Base-by-base conservation (phyloP, 2,888 invertebrate genomes). In the Lamellibrachia satsuma region DNA sequence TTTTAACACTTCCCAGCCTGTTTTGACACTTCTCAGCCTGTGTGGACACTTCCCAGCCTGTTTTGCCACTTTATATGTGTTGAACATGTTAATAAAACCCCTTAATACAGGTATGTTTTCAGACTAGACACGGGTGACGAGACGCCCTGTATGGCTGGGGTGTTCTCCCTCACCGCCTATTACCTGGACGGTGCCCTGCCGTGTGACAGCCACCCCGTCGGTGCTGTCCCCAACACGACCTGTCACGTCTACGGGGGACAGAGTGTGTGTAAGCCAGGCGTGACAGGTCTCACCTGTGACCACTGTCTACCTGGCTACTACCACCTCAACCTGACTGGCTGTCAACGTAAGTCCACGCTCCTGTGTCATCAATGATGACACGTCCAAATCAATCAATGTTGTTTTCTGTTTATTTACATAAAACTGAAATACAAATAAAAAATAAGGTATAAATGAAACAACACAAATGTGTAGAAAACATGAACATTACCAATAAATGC, bases 191-290 rank as follows among this genome's bases (percentile, higher is more conserved):
- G 95, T 7, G 94, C 94, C 27, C 92, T 94, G 92, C 93, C 94
- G 7, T 96, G 96, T 94, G 93, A 93, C 92, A 95, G 95, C 93
- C 93, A 95, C 92, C 55, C 92, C 15, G 93, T 93, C 7, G 96
- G 96, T 7, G 94, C 94, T 60, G 52, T 55, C 75, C 60, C 91
- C 3, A 93, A 91, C 90, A 92, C 90, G 15, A 92, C 93, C 9
- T 96, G 96, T 93, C 93, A 94, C 15, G 90, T 92, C 6, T 93
- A 92, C 60, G 94, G 94, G 7, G 96, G 96, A 7, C 94, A 95
- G 93, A 95, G 96, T 93, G 15, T n/a, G 3, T 96, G 96, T 93
- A 94, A 95, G 92, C 92, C 94, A 39, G 95, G 95, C 7, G 95
- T 95, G 27, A 93, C 93, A 15, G 95, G 95, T 8, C 91, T 95